Evolutionary conservation across 1,140 invertebrate species (phyloP).

Genomic region (Drosophila cardini): DNA sequence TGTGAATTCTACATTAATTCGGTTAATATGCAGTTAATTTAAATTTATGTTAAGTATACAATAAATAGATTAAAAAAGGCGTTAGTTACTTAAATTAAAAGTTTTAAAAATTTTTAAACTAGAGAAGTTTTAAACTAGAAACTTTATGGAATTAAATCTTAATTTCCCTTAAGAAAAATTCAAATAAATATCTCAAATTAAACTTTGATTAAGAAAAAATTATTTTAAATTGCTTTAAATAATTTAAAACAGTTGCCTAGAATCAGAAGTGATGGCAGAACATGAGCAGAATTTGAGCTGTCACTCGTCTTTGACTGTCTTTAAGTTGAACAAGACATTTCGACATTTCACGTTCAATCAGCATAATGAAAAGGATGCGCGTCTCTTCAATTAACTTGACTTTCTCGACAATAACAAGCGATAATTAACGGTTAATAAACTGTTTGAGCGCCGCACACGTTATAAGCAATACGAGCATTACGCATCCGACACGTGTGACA

Average conservation of each 20-base stretch:
- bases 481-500: slow-evolving; percentile 69
- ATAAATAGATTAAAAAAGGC: too few relatives aligned
- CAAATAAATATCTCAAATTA: too few relatives aligned
- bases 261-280: too few relatives aligned
- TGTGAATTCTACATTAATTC: neutral
- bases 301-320: slow-evolving; percentile 3
- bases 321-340: slow-evolving; percentile 5
- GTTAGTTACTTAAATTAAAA: too few relatives aligned
- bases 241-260: too few relatives aligned
- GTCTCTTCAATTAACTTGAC: slow-evolving; percentile 67
- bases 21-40: neutral
- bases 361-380: slow-evolving; percentile 67
- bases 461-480: slow-evolving; percentile 47
- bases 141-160: too few relatives aligned
- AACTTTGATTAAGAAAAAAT: too few relatives aligned
- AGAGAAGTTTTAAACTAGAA: too few relatives aligned
- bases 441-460: slow-evolving; percentile 44
- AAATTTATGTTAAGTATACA: neutral
- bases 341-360: slow-evolving; percentile 52
- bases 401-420: slow-evolving; percentile 65
- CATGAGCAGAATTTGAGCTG: neutral
- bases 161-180: too few relatives aligned
- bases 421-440: slow-evolving; percentile 82
- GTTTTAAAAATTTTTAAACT: too few relatives aligned
- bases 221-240: too few relatives aligned